Conservation (phyloP, 1,140 invertebrate species). For the Pachyrhynchus sulphureomaculatus region DNA sequence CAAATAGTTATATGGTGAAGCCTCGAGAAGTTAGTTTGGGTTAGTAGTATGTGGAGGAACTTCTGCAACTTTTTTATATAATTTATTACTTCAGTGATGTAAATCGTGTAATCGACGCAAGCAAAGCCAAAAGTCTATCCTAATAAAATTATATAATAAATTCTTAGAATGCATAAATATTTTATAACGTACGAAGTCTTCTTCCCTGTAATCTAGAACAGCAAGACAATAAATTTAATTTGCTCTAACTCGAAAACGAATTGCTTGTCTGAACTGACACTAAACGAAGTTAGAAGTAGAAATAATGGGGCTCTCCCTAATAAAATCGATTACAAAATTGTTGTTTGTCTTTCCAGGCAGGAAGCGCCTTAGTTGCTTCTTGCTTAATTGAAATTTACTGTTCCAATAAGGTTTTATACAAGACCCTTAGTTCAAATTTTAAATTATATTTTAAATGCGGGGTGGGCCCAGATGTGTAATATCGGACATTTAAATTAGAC, state of each 20-base stretch:
- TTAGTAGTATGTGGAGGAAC: no score
- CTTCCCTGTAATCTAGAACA: slow-evolving; percentile 19
- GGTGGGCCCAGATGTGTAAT: slow-evolving; percentile 7
- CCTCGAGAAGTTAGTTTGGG: no score
- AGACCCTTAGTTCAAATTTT: slow-evolving; percentile 9
- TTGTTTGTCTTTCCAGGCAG: slow-evolving; percentile 29
- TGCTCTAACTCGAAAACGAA: slow-evolving; percentile 31
- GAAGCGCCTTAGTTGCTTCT: slow-evolving; percentile 24
- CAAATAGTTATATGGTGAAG: no score
- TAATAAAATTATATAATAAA: no score
- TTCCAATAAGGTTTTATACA: slow-evolving; percentile 24
- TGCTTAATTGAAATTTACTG: slow-evolving; percentile 33
- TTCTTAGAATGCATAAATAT: slow-evolving; percentile 1
- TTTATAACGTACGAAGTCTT: not conserved
- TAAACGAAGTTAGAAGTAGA: slow-evolving; percentile 35
- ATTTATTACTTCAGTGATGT: no score
- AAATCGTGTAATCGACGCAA: no score
- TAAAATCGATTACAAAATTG: slow-evolving; percentile 34
- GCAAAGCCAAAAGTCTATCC: no score
- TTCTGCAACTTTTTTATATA: no score
- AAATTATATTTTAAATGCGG: slow-evolving; percentile 11
- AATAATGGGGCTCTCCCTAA: slow-evolving; percentile 34
- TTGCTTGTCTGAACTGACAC: slow-evolving; percentile 29
- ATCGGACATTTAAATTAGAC: not conserved
- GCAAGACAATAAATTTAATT: slow-evolving; percentile 36